phyloP scores from a whole-genome alignment of 2,888 invertebrate genomes.

The Dromius quadrimaculatus region DNA sequence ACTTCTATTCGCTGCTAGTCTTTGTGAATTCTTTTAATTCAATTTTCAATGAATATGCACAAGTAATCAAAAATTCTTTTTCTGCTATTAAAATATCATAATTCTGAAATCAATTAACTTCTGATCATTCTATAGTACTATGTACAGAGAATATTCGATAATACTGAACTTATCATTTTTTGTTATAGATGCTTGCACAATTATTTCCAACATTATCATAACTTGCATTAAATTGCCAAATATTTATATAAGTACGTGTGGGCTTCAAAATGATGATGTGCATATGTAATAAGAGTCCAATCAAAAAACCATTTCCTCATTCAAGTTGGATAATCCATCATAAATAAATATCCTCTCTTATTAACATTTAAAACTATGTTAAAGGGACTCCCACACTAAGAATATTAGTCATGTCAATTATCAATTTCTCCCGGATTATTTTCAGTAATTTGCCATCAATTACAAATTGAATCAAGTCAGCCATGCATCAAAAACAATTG shows the following conservation, averaged over 20 bases:
- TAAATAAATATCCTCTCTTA: neutral
- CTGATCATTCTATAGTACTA: no score
- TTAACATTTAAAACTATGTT: conserved; percentile 4
- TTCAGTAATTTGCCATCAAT: conserved; percentile 24
- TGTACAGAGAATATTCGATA: no score
- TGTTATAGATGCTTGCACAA: no score
- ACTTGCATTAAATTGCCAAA: no score
- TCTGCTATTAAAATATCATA: no score
- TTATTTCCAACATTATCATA: no score
- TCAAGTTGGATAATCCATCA: conserved; percentile 1
- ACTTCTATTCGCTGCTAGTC: no score
- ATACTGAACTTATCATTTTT: no score
- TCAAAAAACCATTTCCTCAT: conserved; percentile 25
- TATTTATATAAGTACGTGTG: conserved; percentile 3
- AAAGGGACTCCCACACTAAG: conserved; percentile 1
- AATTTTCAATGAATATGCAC: no score
- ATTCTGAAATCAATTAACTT: no score
- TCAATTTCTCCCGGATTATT: neutral
- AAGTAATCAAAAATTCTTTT: no score
- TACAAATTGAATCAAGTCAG: conserved; percentile 6
- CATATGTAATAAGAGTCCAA: conserved; percentile 1
- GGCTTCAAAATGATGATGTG: conserved; percentile 8
- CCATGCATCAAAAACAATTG: conserved; percentile 29
- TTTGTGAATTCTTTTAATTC: no score
- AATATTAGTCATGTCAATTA: conserved; percentile 4